A percentile compares a stretch with the other conserved stretches of the same genome.
Conservation (phyloP, 2,797 vertebrate genomes). For the Gymnocypris eckloni region DNA sequence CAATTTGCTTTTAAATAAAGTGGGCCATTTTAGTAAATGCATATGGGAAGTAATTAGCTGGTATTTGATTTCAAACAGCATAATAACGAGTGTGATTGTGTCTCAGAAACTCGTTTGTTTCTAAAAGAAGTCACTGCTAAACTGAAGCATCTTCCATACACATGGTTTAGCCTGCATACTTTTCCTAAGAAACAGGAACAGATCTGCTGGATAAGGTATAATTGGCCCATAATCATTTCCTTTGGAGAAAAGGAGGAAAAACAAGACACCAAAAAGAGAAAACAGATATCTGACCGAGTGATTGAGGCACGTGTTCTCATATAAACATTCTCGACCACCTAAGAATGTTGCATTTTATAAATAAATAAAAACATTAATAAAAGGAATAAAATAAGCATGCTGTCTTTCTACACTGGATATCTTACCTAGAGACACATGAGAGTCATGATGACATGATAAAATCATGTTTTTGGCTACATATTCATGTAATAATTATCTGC, state of each 20-base stretch:
- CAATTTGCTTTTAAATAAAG: neutral
- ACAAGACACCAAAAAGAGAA: neutral
- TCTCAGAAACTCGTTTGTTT: neutral
- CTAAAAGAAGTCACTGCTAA: neutral
- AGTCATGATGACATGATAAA: neutral
- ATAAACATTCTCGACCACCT: neutral
- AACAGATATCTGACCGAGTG: neutral
- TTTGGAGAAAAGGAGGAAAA: neutral
- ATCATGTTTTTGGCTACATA: neutral
- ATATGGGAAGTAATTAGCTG: neutral
- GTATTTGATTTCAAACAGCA: neutral
- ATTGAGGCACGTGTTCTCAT: neutral
- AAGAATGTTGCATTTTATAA: neutral
- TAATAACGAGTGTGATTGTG: neutral
- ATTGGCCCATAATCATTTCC: constrained; percentile 2
- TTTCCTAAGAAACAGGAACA: constrained; percentile 18
- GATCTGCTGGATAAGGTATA: constrained; percentile 16
- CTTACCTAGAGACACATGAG: neutral
- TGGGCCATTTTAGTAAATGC: neutral
- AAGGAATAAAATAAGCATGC: neutral
- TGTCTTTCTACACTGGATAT: neutral
- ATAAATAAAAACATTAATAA: neutral
- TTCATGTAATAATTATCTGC: neutral
- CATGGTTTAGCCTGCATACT: neutral
- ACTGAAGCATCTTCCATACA: neutral